Percentiles rank a stretch among this genome's conserved stretches.
These are phyloP conservation scores for Cephus nigrinus DNA, from an alignment of 2,888 invertebrate genomes.

Conservation along the genomic window DNA sequence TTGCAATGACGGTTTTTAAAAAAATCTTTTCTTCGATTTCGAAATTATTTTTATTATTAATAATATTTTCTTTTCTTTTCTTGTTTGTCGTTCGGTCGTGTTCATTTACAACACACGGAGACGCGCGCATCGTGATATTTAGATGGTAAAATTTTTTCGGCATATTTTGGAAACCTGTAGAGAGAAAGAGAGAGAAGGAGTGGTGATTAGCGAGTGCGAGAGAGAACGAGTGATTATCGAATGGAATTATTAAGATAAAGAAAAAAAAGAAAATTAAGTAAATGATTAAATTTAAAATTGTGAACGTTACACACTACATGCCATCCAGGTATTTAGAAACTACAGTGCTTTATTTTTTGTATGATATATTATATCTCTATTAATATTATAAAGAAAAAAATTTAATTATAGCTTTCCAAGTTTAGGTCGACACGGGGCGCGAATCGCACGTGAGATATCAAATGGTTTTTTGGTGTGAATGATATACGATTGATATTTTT, in stretches of 20 bases:
- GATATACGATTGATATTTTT: background rate
- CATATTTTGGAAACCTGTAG: background rate
- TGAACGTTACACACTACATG: conserved; percentile 40
- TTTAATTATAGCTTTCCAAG: conserved; percentile 42
- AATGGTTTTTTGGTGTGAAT: background rate
- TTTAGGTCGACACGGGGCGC: conserved; percentile 35
- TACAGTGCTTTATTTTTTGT: conserved; percentile 61
- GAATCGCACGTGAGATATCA: background rate
- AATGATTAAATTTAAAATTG: conserved; percentile 4
- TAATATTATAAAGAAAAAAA: conserved; percentile 35
- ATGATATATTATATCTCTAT: conserved; percentile 44
- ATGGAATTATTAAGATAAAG: conserved; percentile 1
- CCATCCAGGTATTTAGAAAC: conserved; percentile 57
- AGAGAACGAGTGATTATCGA: background rate
- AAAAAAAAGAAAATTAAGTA: conserved; percentile 11
- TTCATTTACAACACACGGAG: conserved; percentile 34
- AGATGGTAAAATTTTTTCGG: conserved; percentile 52
- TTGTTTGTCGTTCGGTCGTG: conserved; percentile 27
- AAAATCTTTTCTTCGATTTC: background rate
- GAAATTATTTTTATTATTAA: background rate
- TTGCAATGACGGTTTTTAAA: background rate
- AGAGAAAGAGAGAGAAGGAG: conserved; percentile 17
- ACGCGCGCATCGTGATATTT: conserved; percentile 58
- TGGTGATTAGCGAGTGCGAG: background rate
- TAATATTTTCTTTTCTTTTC: conserved; percentile 7